Conservation (phyloP, 1,140 invertebrate genomes). For the Epicauta chinensis region DNA sequence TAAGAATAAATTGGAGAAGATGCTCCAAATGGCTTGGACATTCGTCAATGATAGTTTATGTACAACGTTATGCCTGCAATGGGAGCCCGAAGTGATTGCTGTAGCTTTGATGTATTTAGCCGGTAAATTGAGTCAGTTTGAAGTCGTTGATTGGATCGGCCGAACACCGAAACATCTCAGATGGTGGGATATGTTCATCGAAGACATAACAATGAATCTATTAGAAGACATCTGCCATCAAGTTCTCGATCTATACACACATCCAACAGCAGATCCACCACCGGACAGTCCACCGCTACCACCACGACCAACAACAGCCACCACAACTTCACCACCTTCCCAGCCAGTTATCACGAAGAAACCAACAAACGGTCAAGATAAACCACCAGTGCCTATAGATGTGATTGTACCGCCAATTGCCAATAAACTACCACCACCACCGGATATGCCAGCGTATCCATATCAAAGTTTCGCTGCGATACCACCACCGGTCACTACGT, state of each 20-base stretch:
- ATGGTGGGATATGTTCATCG: slow-evolving; percentile 98
- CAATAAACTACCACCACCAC: slow-evolving; percentile 32
- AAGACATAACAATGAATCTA: slow-evolving; percentile 91
- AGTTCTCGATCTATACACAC: slow-evolving; percentile 74
- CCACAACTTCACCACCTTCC: too few relatives aligned
- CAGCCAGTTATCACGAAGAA: background rate
- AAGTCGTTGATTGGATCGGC: slow-evolving; percentile 88
- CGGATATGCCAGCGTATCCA: slow-evolving; percentile 32
- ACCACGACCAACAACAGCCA: slow-evolving; percentile 30
- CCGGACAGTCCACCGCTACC: slow-evolving; percentile 46
- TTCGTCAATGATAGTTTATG: slow-evolving; percentile 98
- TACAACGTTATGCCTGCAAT: slow-evolving; percentile 94
- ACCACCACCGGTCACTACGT: slow-evolving; percentile 25
- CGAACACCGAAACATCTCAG: slow-evolving; percentile 72
- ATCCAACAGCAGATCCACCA: slow-evolving; percentile 47
- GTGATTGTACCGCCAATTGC: slow-evolving; percentile 14
- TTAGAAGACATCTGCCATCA: slow-evolving; percentile 98
- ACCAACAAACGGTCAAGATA: slow-evolving; percentile 30
- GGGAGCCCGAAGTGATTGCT: slow-evolving; percentile 98
- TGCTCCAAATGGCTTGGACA: slow-evolving; percentile 99
- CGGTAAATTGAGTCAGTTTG: slow-evolving; percentile 93
- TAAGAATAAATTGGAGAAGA: slow-evolving; percentile 87
- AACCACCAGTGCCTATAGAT: slow-evolving; percentile 1
- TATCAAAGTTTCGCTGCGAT: slow-evolving; percentile 45
- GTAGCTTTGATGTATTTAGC: slow-evolving; percentile 96